Base-by-base conservation (phyloP, 2,888 invertebrate genomes). In the Tetramorium bicarinatum region DNA sequence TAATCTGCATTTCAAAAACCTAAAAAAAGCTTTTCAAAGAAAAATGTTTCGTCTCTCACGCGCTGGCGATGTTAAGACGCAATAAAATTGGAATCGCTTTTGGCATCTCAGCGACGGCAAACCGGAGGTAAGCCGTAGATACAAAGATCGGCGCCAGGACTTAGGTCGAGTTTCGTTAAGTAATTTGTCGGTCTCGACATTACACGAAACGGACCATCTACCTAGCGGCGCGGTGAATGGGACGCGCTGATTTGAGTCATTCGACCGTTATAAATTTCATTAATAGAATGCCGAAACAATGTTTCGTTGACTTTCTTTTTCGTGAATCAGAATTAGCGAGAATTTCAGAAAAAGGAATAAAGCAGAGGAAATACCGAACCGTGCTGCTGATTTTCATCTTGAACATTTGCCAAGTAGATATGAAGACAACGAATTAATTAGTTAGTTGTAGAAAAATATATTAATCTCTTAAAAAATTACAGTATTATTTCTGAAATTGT, bases 151-250 rank as follows among this genome's bases (percentile, higher is more conserved):
- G 83, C 83, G 83, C 83, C 84, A 34, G 54, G 64, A 44, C 38
- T 49, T 49, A 25, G 67, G 47, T 62, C n/a, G 66, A 66, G 67
- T 15, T 75, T 75, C 80, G 75, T 85, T 69, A 62, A 85, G 85
- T 81, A 86, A 86, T 86, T 86, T 85, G 84, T 84, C 69, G 56
- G 75, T 54, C 76, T 29, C 38, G 52, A 44, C 64, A 71, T 76
- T 75, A 69, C 83, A 76, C 18, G 47, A 38, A n/a, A 71, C n/a
- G 76, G 47, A 38, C 34, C 66, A 34, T 82, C 77, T 83, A 85
- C 83, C 84, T 59, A 71, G 18, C 56, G 81, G 49, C 67, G 34
- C 44, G 56, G 49, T 67, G 69, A 83, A 56, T 25, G 56, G 38
- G 64, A 34, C 64, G 29, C 6, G 25, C 56, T 15, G 49, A 34